phyloP scores from a whole-genome alignment of 2,113 vertebrate species.

The Planiliza haematocheilus region DNA sequence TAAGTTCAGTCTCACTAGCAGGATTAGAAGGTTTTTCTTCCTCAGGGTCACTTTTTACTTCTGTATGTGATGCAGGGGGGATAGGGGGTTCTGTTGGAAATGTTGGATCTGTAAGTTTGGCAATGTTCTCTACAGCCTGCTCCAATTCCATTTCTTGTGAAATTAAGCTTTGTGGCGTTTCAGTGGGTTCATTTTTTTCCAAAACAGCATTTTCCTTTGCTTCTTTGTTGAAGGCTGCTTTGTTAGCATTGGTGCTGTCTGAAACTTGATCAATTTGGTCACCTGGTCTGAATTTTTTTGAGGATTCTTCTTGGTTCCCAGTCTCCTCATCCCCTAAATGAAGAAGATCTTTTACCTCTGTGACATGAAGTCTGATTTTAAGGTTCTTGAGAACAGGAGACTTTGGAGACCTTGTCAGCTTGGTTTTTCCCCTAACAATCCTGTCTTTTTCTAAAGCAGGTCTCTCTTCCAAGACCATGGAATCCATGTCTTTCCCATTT shows the following conservation, averaged over 20 bases:
- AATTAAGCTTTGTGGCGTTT: conserved; percentile 81
- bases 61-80: conserved; percentile 61
- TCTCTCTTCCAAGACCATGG: conserved; percentile 81
- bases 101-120: conserved; percentile 91
- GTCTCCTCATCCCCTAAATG: conserved; percentile 83
- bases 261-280: conserved; percentile 78
- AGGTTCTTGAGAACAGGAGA: conserved; percentile 88
- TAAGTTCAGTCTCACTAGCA: conserved; percentile 93
- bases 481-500: conserved; percentile 64
- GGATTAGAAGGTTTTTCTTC: conserved; percentile 91
- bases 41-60: conserved; percentile 80
- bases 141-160: conserved; percentile 92
- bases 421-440: conserved; percentile 85
- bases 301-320: conserved; percentile 68
- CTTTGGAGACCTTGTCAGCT: conserved; percentile 84
- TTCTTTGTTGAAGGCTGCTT: conserved; percentile 70
- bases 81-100: conserved; percentile 75
- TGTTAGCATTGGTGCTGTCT: conserved; percentile 75
- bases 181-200: conserved; percentile 76
- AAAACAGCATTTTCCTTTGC: conserved; percentile 77
- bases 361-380: conserved; percentile 86
- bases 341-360: conserved; percentile 85
- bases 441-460: conserved; percentile 87
- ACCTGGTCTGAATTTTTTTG: conserved; percentile 72
- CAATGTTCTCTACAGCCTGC: conserved; percentile 94